Base-by-base conservation (phyloP, 2,113 vertebrate genomes). In the Labeo rohita region DNA sequence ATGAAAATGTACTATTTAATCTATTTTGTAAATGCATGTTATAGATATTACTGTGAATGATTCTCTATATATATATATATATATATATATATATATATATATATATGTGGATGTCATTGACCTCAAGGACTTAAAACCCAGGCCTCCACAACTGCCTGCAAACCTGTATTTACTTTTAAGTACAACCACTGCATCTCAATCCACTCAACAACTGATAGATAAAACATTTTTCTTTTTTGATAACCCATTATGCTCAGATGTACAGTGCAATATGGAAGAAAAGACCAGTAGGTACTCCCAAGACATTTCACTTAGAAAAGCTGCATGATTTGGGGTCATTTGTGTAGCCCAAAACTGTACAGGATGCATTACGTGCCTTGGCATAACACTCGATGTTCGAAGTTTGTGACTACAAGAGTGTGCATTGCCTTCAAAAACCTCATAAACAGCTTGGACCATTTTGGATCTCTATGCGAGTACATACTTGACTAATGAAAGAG, bases 401-500 rank as follows among this genome's bases (percentile, higher is more conserved):
- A 21, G 72, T 49, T 74, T 21, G 68, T 43, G 16, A 21, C 68
- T 72, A 18, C 36, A 45, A 65, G 28, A 15, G 11, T n/a, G 21
- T 13, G 56, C 54, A 47, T 45, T 68, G 39, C 36, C 59, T 79
- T 68, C 28, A 68, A 85, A 18, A 39, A 34, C 34, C 15, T 36
- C 10, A 3, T 68, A 77, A 78, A 70, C 75, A 4, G 63, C 47
- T 11, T 43, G 56, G 6, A 56, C 28, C 18, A 23, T 23, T 85
- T 77, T 54, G 74, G 23, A 50, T 45, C 49, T 45, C 61, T 23
- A 45, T 54, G 47, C 74, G 74, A 85, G 45, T 36, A 11, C 13
- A 65, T 76, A 54, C 47, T 85, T 61, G 15, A 39, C 34, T 70
- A 66, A 54, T 79, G 75, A 45, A 78, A 21, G 80, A 28, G 28